A percentile compares a stretch with the other conserved stretches of the same genome.
These are phyloP conservation scores for Acholoe squamosa DNA, from an alignment of 2,888 invertebrate species.

Conservation along the genomic window DNA sequence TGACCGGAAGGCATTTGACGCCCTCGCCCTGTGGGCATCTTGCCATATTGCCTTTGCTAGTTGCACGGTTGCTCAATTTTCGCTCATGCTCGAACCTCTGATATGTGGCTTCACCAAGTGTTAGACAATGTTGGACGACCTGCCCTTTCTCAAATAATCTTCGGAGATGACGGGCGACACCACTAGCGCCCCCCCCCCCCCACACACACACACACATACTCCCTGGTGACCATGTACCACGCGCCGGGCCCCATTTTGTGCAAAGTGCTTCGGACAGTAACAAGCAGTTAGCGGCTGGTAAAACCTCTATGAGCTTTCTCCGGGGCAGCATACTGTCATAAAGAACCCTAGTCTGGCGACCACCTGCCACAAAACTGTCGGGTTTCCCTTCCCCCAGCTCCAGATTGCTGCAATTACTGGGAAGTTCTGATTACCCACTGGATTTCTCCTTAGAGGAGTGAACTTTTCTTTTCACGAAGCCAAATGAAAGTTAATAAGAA, in stretches of 20 bases:
- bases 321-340: background rate
- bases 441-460: background rate
- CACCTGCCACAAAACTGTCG: constrained; percentile 37
- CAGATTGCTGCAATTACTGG: constrained; percentile 18
- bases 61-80: constrained; percentile 42
- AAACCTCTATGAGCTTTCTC: constrained; percentile 29
- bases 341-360: background rate
- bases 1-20: background rate
- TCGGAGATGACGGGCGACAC: constrained; percentile 17
- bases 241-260: background rate
- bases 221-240: background rate
- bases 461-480: constrained; percentile 9
- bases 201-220: too few relatives aligned
- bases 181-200: background rate
- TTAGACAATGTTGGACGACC: background rate
- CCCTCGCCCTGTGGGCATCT: background rate
- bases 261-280: constrained; percentile 23
- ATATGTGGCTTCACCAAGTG: constrained; percentile 14
- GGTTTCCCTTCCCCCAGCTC: constrained; percentile 27
- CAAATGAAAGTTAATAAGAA: constrained; percentile 11
- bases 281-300: constrained; percentile 23
- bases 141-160: constrained; percentile 53
- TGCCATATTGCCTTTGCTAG: constrained; percentile 32
- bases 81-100: constrained; percentile 51
- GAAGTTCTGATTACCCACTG: constrained; percentile 10